Evolutionary conservation across 2,797 vertebrate species (phyloP).

Genomic region (Channallabes apus): DNA sequence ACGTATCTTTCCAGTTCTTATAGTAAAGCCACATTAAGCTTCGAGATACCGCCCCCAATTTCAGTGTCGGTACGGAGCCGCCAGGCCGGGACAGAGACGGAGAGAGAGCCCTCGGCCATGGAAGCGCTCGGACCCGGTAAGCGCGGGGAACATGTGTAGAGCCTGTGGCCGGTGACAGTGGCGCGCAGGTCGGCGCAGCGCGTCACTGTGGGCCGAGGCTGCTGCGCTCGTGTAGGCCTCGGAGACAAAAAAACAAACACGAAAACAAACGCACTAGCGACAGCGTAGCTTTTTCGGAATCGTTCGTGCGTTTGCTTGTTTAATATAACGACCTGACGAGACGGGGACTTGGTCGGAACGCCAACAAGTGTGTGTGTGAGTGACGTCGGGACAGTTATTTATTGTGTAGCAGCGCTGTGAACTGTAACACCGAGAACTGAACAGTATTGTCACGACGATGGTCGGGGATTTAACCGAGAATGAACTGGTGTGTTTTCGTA

Average conservation of each 20-base stretch:
- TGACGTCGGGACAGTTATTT: constrained; percentile 31
- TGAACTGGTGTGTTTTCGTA: constrained; percentile 68
- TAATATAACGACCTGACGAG: neutral
- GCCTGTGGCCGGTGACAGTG: constrained; percentile 54
- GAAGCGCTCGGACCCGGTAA: constrained; percentile 98
- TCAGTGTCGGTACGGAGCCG: constrained; percentile 87
- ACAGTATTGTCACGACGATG: constrained; percentile 65
- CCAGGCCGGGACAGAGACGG: constrained; percentile 88
- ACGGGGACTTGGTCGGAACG: neutral
- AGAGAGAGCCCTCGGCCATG: constrained; percentile 92
- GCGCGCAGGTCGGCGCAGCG: constrained; percentile 60
- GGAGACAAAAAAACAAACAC: constrained; percentile 43
- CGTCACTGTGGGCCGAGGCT: constrained; percentile 74
- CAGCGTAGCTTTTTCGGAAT: neutral
- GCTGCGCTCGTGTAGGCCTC: constrained; percentile 70
- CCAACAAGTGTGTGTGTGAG: constrained; percentile 40
- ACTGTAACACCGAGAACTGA: constrained; percentile 38
- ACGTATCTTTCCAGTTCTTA: constrained; percentile 74
- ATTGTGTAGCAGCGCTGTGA: constrained; percentile 30
- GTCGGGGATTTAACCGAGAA: constrained; percentile 78
- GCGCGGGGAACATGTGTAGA: constrained; percentile 53
- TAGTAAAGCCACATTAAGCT: constrained; percentile 77
- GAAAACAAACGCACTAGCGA: constrained; percentile 62
- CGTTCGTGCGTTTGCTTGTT: no score
- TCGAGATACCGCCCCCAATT: constrained; percentile 88